These are phyloP conservation scores for Mesoligia furuncula DNA, from an alignment of 2,888 invertebrate genomes.

Conservation along the genomic window DNA sequence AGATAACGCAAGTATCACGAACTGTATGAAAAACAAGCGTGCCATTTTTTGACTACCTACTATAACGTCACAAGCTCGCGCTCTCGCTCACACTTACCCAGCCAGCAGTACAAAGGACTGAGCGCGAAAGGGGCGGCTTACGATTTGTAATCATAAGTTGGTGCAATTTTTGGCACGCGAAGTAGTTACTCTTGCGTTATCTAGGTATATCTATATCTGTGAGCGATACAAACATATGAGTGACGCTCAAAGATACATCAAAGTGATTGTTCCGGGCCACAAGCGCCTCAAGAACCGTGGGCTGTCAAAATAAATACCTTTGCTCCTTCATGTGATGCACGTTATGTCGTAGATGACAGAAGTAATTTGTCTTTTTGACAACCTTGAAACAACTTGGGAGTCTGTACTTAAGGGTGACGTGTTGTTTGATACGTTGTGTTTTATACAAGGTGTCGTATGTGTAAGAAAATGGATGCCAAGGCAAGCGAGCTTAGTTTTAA, in stretches of 20 bases:
- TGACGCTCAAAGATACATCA: conserved; percentile 24
- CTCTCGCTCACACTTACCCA: no score
- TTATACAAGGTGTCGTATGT: no score
- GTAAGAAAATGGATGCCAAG: conserved; percentile 8
- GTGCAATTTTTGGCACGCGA: no score
- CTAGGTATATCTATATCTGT: no score
- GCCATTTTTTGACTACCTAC: no score
- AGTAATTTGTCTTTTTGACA: conserved; percentile 43
- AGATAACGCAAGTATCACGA: no score
- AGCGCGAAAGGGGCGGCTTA: no score
- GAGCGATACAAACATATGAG: not conserved
- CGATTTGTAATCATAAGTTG: no score
- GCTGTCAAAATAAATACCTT: conserved; percentile 53
- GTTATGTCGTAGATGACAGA: conserved; percentile 25
- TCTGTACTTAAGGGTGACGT: not conserved
- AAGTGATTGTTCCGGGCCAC: conserved; percentile 34
- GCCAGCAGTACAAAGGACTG: no score
- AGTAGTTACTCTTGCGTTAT: no score
- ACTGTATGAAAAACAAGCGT: no score
- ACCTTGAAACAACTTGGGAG: conserved; percentile 10
- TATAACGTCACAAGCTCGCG: no score
- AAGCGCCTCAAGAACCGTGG: conserved; percentile 7
- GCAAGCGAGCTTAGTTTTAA: not conserved
- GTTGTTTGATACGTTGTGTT: conserved; percentile 17
- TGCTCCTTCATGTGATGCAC: conserved; percentile 28